Base-by-base conservation (phyloP, 2,797 vertebrate genomes). In the Hydrocynus forskahlii region DNA sequence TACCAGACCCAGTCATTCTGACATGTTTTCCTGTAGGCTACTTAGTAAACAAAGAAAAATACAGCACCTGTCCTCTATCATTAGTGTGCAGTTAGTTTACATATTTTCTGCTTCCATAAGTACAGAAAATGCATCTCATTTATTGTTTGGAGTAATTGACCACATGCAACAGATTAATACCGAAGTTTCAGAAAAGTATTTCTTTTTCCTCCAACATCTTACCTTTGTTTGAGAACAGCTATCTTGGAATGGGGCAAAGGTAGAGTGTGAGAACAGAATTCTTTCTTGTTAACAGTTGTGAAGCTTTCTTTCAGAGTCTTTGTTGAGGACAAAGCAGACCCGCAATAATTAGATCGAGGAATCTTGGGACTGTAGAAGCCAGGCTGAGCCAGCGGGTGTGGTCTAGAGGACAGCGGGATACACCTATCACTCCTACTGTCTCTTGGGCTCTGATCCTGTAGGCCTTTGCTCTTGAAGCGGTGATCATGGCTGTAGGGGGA, bases 281-380 rank as follows among this genome's bases (percentile, higher is more conserved):
- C 81, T 52, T 78, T 80, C 81, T 62, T 54, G 57, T 59, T 79
- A 52, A 59, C 52, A 48, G 69, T 69, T 12, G 75, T 50, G 48
- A 71, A 64, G 43, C 60, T 77, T 63, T 50, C 68, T 59, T 78
- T 77, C 19, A 50, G 25, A 66, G 43, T 40, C 1, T 54, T 75
- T 40, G 68, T 66, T 74, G 78, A 59, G 9, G 69, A 71, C 29
- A 66, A 54, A 29, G 78, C 57, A 75, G 69, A 17, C 50, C 80
- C 79, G 43, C 78, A 77, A 12, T 75, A 62, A 64, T 76, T 85
- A 43, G 83, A 81, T 21, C 79, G 83, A 38, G 69, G 76, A 59
- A 83, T 77, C 75, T 85, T 76, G 21, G 83, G 81, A 76, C 83
- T 87, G 76, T 83, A 81, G 63, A 85, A 87, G 38, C 86, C 86